Evolutionary conservation across 2,113 vertebrate species (phyloP).

Genomic region (Oryzias curvinotus): DNA sequence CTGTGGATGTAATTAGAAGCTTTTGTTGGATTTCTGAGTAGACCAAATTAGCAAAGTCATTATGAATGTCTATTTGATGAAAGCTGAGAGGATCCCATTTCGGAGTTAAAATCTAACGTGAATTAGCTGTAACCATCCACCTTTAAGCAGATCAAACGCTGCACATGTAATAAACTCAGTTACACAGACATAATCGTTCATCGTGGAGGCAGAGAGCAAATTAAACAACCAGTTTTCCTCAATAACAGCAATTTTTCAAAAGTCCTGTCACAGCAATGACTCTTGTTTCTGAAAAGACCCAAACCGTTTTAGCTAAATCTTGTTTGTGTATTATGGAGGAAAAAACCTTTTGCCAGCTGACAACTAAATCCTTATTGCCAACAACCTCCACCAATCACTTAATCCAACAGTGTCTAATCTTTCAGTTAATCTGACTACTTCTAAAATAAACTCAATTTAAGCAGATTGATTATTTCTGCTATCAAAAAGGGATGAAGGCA

Average conservation of each 20-base stretch:
- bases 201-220: conserved; percentile 17
- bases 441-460: conserved; percentile 21
- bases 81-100: conserved; percentile 9
- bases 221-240: conserved; percentile 31
- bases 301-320: conserved; percentile 23
- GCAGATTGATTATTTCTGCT: conserved; percentile 43
- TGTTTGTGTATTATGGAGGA: conserved; percentile 15
- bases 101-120: conserved; percentile 25
- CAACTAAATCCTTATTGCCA: neutral
- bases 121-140: conserved; percentile 28
- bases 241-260: conserved; percentile 47
- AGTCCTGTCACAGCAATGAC: conserved; percentile 11
- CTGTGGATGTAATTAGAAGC: no score
- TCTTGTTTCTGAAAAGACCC: conserved; percentile 11
- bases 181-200: conserved; percentile 38
- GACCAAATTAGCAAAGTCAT: no score
- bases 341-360: conserved; percentile 7
- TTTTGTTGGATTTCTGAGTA: no score
- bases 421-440: conserved; percentile 50
- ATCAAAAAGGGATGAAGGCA: conserved; percentile 8
- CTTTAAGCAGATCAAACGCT: conserved; percentile 10
- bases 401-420: conserved; percentile 60
- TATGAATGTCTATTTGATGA: neutral
- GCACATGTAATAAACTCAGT: conserved; percentile 38
- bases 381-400: conserved; percentile 11